phyloP scores from a whole-genome alignment of 2,797 vertebrate genomes.

The Sparidentex hasta region DNA sequence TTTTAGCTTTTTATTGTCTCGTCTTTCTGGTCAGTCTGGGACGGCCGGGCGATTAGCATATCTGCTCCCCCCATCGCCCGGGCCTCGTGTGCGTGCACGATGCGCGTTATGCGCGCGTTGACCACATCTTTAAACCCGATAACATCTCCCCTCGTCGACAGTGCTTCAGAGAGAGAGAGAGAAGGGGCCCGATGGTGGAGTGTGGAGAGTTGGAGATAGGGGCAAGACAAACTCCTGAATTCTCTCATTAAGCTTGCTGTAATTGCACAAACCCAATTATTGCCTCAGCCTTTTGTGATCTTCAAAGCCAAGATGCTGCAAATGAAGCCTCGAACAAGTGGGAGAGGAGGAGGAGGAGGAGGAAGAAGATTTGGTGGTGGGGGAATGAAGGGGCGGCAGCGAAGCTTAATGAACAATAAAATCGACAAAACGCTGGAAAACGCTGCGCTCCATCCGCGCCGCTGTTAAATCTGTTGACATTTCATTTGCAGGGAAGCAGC shows the following conservation, averaged over 20 bases:
- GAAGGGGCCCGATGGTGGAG: conserved; percentile 43
- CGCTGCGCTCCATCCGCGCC: conserved; percentile 57
- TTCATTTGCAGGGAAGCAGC: conserved; percentile 84
- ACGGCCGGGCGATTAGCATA: conserved; percentile 59
- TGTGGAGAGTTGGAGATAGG: conserved; percentile 71
- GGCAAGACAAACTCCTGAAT: conserved; percentile 78
- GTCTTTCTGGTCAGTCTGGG: conserved; percentile 28
- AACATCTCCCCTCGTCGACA: conserved; percentile 42
- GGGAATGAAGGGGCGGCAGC: conserved; percentile 17
- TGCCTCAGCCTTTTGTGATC: conserved; percentile 87
- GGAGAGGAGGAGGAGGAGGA: conserved; percentile 58
- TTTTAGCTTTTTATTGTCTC: conserved; percentile 21
- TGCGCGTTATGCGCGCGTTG: conserved; percentile 26
- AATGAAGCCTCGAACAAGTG: conserved; percentile 83
- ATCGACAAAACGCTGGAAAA: conserved; percentile 82
- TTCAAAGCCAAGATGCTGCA: conserved; percentile 86
- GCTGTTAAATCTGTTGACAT: conserved; percentile 88
- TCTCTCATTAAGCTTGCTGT: conserved; percentile 86
- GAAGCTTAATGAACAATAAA: conserved; percentile 88
- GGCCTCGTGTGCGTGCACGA: conserved; percentile 8
- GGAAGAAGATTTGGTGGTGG: conserved; percentile 50
- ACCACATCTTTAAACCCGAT: conserved; percentile 41
- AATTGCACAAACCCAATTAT: conserved; percentile 90
- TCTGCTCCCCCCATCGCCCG: conserved; percentile 46
- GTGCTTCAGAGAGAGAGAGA: conserved; percentile 19